These are phyloP conservation scores for Petroica traversi DNA, from an alignment of 2,113 vertebrate species.

Conservation along the genomic window DNA sequence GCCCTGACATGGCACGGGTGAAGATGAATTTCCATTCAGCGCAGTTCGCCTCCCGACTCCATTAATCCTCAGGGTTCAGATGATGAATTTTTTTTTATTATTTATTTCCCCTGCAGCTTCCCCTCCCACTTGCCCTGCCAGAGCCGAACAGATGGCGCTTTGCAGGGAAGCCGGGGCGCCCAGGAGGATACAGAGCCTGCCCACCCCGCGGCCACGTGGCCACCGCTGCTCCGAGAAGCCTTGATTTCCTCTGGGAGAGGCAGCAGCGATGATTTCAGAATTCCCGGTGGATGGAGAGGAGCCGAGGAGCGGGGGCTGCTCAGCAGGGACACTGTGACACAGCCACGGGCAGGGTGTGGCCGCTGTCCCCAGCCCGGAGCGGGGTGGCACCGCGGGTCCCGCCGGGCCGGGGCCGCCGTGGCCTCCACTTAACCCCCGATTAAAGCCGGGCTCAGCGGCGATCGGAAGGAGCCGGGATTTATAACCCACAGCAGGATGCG, in stretches of 20 bases:
- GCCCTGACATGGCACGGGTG: constrained; percentile 88
- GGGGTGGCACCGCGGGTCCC: not conserved
- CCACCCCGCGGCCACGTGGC: constrained; percentile 79
- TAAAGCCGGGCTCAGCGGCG: constrained; percentile 64
- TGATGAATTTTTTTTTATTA: constrained; percentile 90
- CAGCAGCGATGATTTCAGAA: constrained; percentile 65
- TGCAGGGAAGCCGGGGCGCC: constrained; percentile 73
- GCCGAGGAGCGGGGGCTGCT: constrained; percentile 21
- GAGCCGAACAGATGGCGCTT: constrained; percentile 76
- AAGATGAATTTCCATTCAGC: constrained; percentile 94
- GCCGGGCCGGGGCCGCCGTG: not conserved
- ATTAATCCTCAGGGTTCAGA: constrained; percentile 86
- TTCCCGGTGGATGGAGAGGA: constrained; percentile 51
- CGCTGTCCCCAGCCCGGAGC: not conserved
- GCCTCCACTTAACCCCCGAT: constrained; percentile 73
- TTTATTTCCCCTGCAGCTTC: constrained; percentile 79
- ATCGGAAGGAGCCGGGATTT: constrained; percentile 77
- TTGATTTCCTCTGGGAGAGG: constrained; percentile 97
- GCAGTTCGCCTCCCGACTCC: constrained; percentile 83
- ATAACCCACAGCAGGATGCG: constrained; percentile 69
- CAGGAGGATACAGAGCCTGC: constrained; percentile 82
- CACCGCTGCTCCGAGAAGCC: constrained; percentile 71
- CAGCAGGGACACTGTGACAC: constrained; percentile 3
- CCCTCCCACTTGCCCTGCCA: constrained; percentile 78
- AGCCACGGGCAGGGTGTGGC: not conserved